These are phyloP conservation scores for Scomber colias DNA, from an alignment of 2,113 vertebrate genomes.

Conservation along the genomic window DNA sequence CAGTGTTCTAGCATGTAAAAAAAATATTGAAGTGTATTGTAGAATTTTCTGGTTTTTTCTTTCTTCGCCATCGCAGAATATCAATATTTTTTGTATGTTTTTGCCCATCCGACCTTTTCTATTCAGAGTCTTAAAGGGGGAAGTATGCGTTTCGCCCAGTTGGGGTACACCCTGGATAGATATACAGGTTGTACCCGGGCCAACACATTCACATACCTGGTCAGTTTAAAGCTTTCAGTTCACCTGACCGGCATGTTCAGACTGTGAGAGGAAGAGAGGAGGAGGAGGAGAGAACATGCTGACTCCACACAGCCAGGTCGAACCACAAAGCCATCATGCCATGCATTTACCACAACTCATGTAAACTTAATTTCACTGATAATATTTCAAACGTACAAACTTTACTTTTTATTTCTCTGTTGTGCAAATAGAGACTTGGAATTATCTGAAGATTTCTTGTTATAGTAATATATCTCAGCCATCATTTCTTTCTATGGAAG, in stretches of 20 bases:
- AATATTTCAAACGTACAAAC: not conserved
- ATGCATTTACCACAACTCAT: not conserved
- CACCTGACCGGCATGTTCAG: not conserved
- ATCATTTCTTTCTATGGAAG: too few species aligned
- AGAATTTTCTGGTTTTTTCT: not conserved
- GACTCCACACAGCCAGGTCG: not conserved
- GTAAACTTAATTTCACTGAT: not conserved
- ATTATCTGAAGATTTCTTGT: too few species aligned
- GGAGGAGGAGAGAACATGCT: not conserved
- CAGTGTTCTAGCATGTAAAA: constrained; percentile 14
- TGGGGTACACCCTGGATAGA: too few species aligned
- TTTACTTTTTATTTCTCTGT: not conserved
- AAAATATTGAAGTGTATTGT: constrained; percentile 12
- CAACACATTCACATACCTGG: too few species aligned
- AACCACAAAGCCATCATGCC: not conserved
- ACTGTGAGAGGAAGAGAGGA: not conserved
- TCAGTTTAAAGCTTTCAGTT: not conserved
- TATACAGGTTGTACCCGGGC: not conserved
- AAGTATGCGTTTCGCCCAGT: not conserved
- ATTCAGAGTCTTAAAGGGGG: not conserved
- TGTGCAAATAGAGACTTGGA: too few species aligned
- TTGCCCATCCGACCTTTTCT: not conserved
- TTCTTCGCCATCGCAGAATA: not conserved
- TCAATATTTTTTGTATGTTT: constrained; percentile 1
- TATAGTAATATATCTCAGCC: too few species aligned